Conservation (phyloP, 2,888 invertebrate species). For the Acronicta leporina region DNA sequence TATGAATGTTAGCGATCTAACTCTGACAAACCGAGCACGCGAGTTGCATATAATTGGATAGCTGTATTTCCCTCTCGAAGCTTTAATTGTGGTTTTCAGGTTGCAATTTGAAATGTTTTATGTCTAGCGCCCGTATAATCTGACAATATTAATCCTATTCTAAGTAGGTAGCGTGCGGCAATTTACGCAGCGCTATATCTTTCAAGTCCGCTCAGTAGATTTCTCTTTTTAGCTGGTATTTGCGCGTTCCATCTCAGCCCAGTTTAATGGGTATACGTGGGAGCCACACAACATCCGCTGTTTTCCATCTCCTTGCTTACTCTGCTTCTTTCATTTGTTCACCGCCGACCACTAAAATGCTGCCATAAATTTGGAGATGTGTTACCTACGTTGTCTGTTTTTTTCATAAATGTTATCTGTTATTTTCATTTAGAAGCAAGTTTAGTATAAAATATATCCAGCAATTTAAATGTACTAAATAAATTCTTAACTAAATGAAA, state of each 20-base stretch:
- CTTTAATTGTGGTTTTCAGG: constrained; percentile 32
- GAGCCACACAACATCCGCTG: constrained; percentile 73
- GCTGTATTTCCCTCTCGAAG: background rate
- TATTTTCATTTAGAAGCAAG: constrained; percentile 22
- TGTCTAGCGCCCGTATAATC: constrained; percentile 44
- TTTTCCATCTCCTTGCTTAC: constrained; percentile 75
- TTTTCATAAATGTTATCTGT: constrained; percentile 19
- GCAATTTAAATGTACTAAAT: too few species aligned
- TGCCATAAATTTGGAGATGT: constrained; percentile 40
- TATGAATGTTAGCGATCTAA: constrained; percentile 27
- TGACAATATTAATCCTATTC: constrained; percentile 63
- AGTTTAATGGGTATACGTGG: constrained; percentile 75
- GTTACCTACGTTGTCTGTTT: constrained; percentile 27
- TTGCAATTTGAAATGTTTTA: constrained; percentile 36
- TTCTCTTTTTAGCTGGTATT: constrained; percentile 73
- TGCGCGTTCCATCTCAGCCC: constrained; percentile 67
- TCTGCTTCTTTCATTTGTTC: constrained; percentile 61
- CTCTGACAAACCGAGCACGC: constrained; percentile 3
- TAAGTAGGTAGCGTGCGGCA: constrained; percentile 59
- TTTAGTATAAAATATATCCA: constrained; percentile 5
- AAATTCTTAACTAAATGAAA: constrained; percentile 20
- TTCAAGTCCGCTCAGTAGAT: constrained; percentile 65
- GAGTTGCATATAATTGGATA: background rate
- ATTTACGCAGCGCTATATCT: constrained; percentile 67
- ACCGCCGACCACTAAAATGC: constrained; percentile 53